Base-by-base conservation (phyloP, 2,888 invertebrate species). In the Creontiades dilutus region DNA sequence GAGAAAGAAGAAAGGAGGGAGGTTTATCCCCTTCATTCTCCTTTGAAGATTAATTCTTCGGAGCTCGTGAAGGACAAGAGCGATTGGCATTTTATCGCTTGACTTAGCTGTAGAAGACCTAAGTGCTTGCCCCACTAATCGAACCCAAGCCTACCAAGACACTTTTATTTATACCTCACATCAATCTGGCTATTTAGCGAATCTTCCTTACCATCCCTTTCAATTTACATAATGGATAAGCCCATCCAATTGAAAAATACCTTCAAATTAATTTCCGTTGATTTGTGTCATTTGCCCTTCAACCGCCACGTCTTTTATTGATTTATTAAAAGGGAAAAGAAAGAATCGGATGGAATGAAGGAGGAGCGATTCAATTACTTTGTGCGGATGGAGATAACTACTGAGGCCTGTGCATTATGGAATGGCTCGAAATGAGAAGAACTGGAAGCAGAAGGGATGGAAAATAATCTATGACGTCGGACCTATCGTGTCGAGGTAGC, bases 171-270 rank as follows among this genome's bases (percentile, higher is more conserved):
- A 90, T 90, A 90, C 85, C 90, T 84, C 85, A 68, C 90, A 90
- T 90, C 90, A 90, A 90, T 90, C 90, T 90, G 78, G 90, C 90
- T 90, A 90, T 90, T 90, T 90, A 90, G 90, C 85, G 61, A 81
- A 90, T 90, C 90, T 90, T 90, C 61, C 46, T 47, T 37, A 27
- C 82, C 47, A 80, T 52, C 89, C 89, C 57, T 90, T 90, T 90
- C 90, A 90, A 90, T 90, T 90, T 90, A 78, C 90, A 90, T 90
- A 90, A 90, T 90, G 90, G 90, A 90, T 90, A 90, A 90, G 90
- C 84, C 85, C 85, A 86, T 90, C 85, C 85, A 61, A 90, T 90
- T 90, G 90, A 90, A 90, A 90, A 90, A 90, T 90, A 85, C 76
- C 85, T 55, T 86, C 85, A 23, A 85, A 85, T 86, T 90, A 85